A percentile compares a stretch with the other conserved stretches of the same genome.
phyloP scores from a whole-genome alignment of 2,113 vertebrate genomes.

The Chelonoidis abingdonii region DNA sequence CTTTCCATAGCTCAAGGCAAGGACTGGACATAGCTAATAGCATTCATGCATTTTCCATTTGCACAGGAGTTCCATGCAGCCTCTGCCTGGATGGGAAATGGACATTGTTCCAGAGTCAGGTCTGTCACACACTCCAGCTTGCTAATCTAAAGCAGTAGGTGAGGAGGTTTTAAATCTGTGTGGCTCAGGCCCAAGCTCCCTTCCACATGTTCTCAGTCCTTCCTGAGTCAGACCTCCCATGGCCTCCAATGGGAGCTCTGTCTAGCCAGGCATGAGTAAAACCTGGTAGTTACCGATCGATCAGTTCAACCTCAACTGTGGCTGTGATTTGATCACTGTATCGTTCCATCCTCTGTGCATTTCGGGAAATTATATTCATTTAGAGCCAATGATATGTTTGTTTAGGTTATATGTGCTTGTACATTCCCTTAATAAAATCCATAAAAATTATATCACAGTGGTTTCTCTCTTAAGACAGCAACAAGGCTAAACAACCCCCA shows the following conservation, averaged over 20 bases:
- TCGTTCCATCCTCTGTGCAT: background rate
- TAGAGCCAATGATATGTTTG: background rate
- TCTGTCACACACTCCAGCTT: background rate
- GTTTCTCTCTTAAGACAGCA: background rate
- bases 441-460: background rate
- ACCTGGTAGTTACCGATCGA: background rate
- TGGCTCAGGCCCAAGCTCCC: background rate
- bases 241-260: background rate
- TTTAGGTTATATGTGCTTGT: background rate
- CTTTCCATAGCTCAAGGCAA: background rate
- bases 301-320: background rate
- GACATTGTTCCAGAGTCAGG: background rate
- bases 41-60: background rate
- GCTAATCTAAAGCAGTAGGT: background rate
- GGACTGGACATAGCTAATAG: background rate
- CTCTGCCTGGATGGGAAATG: background rate
- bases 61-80: background rate
- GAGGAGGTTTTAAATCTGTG: background rate
- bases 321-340: background rate
- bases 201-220: background rate
- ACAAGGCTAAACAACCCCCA: background rate
- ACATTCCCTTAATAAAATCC: background rate
- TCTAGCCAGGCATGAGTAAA: background rate
- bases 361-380: background rate
- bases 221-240: background rate